A percentile compares a stretch with the other conserved stretches of the same genome.
Conservation (phyloP, 1,140 invertebrate genomes). For the Penaeus vannamei region DNA sequence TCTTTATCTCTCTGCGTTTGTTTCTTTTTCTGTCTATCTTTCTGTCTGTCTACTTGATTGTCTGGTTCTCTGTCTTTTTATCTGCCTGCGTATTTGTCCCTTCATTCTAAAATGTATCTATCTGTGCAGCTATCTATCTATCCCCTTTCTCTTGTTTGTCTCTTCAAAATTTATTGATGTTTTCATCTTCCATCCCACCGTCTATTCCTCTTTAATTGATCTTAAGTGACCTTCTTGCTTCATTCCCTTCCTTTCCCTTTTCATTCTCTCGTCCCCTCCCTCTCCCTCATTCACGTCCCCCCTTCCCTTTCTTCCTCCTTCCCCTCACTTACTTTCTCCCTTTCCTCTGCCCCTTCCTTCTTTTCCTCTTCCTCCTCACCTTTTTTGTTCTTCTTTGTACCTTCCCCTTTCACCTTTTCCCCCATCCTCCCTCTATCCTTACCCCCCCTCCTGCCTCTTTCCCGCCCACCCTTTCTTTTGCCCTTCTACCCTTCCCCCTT, state of each 20-base stretch:
- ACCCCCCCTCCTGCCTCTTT: too few species aligned
- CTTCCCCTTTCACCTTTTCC: not conserved
- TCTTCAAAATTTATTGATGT: too few species aligned
- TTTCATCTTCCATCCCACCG: too few species aligned
- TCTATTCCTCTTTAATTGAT: too few species aligned
- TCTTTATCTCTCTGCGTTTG: not conserved
- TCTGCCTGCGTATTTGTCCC: not conserved
- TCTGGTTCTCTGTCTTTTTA: not conserved
- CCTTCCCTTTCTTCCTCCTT: too few species aligned
- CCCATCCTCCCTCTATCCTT: not conserved
- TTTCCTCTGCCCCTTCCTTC: too few species aligned
- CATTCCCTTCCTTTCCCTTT: too few species aligned
- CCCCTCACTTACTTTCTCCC: too few species aligned
- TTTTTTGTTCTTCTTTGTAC: not conserved
- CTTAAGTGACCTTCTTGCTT: too few species aligned
- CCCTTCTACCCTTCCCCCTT: not conserved
- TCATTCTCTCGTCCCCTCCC: too few species aligned
- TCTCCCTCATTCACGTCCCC: too few species aligned
- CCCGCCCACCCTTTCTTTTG: not conserved
- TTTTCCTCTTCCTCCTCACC: not conserved
- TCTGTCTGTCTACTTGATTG: not conserved
- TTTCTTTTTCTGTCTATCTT: not conserved
- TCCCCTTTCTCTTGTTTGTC: not conserved
- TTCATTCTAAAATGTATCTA: not conserved
- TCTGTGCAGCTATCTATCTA: not conserved